Base-by-base conservation (phyloP, 2,797 vertebrate genomes). In the Microctenopoma lineatum region DNA sequence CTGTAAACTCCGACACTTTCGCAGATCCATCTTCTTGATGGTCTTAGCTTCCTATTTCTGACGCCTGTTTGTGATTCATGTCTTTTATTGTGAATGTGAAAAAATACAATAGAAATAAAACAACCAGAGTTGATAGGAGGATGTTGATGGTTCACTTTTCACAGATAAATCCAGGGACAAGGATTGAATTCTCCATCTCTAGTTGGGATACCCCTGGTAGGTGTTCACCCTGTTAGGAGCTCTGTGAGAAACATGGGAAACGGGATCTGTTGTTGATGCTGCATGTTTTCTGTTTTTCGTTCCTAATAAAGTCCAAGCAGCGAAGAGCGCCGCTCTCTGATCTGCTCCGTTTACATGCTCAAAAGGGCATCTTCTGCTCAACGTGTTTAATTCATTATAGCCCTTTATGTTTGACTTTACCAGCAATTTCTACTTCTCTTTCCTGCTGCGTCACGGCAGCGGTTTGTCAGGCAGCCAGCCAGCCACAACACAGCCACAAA, bases 181-280 rank as follows among this genome's bases (percentile, higher is more conserved):
- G 45, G 77, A 78, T 80, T 84, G 54, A 66, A n/a, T 54, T 74
- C 63, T 64, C 65, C 38, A 25, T 65, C 27, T 80, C 59, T 47
- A 75, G 69, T 87, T 84, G 77, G 66, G 74, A 75, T 47, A 46
- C 42, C 44, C 44, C 59, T 74, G 73, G 66, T 79, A 78, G 72
- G 61, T 81, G 75, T 84, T 83, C 80, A 85, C 76, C 39, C 73
- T 68, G 83, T 83, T 87, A 87, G 86, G 73, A 89, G 87, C 81
- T 68, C 70, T 47, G 77, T 71, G 73, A 86, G 21, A 84, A 90
- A 86, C 87, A 81, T 18, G 55, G 84, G 64, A 78, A 87, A 86
- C 84, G 68, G 79, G 56, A 76, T 73, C 44, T 72, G 79, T 79
- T 88, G 87, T 90, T 87, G 83, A 79, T 74, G 75, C 57, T 44